Evolutionary conservation across 2,888 invertebrate genomes (phyloP).

Genomic region (Tetragonula carbonaria): DNA sequence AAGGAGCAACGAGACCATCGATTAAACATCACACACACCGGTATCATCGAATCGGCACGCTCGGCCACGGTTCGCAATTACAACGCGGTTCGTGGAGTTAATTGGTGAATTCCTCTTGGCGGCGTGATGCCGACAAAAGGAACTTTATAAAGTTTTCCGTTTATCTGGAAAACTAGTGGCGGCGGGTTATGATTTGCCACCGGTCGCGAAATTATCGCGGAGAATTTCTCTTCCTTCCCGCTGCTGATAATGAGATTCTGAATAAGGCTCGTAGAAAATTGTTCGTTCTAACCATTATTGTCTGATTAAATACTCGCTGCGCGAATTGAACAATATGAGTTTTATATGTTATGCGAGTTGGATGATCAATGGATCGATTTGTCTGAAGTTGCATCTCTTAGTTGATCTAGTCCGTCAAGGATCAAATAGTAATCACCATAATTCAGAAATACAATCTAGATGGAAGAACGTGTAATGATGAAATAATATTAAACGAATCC

Average conservation of each 20-base stretch:
- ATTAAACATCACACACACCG: slow-evolving; percentile 57
- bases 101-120: slow-evolving; percentile 60
- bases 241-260: slow-evolving; percentile 34
- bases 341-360: rapidly evolving
- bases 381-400: background rate
- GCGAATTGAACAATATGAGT: background rate
- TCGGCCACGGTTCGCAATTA: slow-evolving; percentile 61
- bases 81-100: slow-evolving; percentile 62
- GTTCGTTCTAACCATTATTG: background rate
- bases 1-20: slow-evolving; percentile 38
- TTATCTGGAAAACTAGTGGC: slow-evolving; percentile 40
- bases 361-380: rapidly evolving
- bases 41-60: slow-evolving; percentile 57
- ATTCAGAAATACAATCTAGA: no score
- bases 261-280: background rate
- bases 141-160: slow-evolving; percentile 68
- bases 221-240: slow-evolving; percentile 32
- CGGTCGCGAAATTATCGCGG: slow-evolving; percentile 49
- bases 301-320: background rate
- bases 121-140: slow-evolving; percentile 52
- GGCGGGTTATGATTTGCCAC: slow-evolving; percentile 46
- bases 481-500: no score
- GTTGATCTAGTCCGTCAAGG: no score
- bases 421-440: no score
- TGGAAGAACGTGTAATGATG: no score